Base-by-base conservation (phyloP, 2,797 vertebrate genomes). In the Labeo calbasu region DNA sequence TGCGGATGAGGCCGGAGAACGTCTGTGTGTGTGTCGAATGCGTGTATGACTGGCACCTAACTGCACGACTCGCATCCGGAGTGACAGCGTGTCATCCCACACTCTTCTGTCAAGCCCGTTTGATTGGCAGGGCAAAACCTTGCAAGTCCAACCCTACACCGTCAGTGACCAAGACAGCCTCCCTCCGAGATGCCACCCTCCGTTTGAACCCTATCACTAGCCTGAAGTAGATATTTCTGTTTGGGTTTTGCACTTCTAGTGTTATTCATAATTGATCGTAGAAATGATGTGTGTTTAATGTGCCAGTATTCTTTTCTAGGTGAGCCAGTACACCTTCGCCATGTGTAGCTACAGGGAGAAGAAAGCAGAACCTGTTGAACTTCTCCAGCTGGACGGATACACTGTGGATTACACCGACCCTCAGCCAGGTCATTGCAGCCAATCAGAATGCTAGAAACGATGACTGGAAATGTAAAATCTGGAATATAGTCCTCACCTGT, bases 261-360 rank as follows among this genome's bases (percentile, higher is more conserved):
- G 71, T 12, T 6, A 32, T 75, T 75, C n/a, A 5, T 23, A 11
- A 59, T 23, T n/a, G 3, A 12, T 12, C 23, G 4, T 59, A 23
- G 3, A n/a, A 70, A 15, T 6, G 0, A 57, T 59, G 7, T 43
- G n/a, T 77, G 10, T 25, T 85, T 61, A 36, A 63, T n/a, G 57
- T 71, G 48, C 50, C 46, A 23, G 10, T 66, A 11, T 79, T 84
- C 84, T 91, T 46, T 8, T 93, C 87, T 92, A 99, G 98, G 98
- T 99, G 91, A 99, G 98, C 93, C 98, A 99, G 91, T 99, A 99
- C 91, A 99, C 97, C 8, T 99, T 99, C 91, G 98, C 98, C 90
- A 99, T 99, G 98, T 99, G 97, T 95, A 99, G 97, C 94, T 99
- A 99, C 92, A 95, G 98, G 89, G 98, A 99, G 93, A 99, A 99